Evolutionary conservation across 2,797 vertebrate genomes (phyloP).

Genomic region (Eleutherodactylus coqui): DNA sequence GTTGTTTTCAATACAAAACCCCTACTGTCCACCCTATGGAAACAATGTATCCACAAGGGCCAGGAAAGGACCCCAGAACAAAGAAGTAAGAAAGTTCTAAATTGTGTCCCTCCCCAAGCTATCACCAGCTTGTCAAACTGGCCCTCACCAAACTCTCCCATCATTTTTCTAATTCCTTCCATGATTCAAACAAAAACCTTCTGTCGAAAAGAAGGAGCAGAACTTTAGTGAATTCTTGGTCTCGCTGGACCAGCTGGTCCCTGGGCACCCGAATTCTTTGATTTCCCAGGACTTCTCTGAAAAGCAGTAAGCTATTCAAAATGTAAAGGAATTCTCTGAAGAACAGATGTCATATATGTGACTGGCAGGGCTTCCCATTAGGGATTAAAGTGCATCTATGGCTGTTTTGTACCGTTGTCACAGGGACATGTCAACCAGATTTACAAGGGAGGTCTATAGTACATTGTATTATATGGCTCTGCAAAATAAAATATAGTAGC

Average conservation of each 20-base stretch:
- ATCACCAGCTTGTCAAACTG: slow-evolving; percentile 44
- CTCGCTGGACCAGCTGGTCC: slow-evolving; percentile 34
- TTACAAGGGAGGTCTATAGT: not conserved
- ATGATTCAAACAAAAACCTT: slow-evolving; percentile 37
- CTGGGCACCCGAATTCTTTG: not conserved
- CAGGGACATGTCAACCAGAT: not conserved
- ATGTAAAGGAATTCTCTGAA: slow-evolving; percentile 49
- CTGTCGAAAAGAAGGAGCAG: slow-evolving; percentile 10
- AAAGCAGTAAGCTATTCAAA: not conserved
- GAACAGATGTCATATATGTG: slow-evolving; percentile 48
- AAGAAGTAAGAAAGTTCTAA: not conserved
- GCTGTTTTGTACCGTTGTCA: slow-evolving; percentile 17
- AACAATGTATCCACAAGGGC: slow-evolving; percentile 38
- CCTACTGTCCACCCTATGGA: slow-evolving; percentile 22
- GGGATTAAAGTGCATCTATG: slow-evolving; percentile 6
- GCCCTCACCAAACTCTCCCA: not conserved
- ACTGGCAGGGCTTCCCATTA: not conserved
- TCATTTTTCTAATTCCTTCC: slow-evolving; percentile 55
- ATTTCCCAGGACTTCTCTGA: slow-evolving; percentile 42
- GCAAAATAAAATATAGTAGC: not conserved
- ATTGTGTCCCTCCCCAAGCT: slow-evolving; percentile 43
- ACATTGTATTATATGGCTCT: not conserved
- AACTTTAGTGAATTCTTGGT: slow-evolving; percentile 7
- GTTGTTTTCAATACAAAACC: slow-evolving; percentile 9
- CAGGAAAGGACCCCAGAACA: not conserved